Evolutionary conservation across 2,888 invertebrate genomes (phyloP).

Genomic region (Microctonus brassicae): DNA sequence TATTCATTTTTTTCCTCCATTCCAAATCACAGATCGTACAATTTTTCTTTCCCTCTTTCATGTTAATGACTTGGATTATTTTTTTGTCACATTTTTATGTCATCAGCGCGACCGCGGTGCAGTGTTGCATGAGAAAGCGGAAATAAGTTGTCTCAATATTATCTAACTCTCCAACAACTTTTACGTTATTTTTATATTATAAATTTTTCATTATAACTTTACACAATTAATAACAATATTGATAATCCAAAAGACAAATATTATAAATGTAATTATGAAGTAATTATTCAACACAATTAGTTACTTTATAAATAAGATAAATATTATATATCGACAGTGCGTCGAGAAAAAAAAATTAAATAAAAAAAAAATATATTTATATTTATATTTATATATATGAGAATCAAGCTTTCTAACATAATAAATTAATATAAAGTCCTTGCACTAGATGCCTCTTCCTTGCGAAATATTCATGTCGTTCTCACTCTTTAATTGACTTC

Average conservation of each 20-base stretch:
- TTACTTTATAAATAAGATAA: neutral
- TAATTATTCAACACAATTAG: too few relatives aligned
- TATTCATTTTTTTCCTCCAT: neutral
- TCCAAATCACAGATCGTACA: neutral
- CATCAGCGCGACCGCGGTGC: neutral
- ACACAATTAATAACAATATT: neutral
- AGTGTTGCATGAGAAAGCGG: neutral
- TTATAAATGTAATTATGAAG: too few relatives aligned
- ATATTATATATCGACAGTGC: neutral
- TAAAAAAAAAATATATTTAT: slow-evolving; percentile 23
- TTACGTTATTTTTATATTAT: neutral
- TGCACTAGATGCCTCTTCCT: slow-evolving; percentile 54
- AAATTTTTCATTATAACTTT: neutral
- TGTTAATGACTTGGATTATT: neutral
- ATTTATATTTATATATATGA: slow-evolving; percentile 45
- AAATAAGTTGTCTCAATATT: neutral
- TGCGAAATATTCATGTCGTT: slow-evolving; percentile 49
- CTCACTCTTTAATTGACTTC: neutral
- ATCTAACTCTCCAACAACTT: neutral
- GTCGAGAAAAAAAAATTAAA: slow-evolving; percentile 1
- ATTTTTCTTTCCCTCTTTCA: neutral
- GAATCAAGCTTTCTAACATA: slow-evolving; percentile 33
- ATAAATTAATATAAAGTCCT: slow-evolving; percentile 53
- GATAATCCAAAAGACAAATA: neutral
- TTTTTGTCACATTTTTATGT: neutral